These are phyloP conservation scores for Agrilus cyanescens DNA, from an alignment of 2,888 invertebrate species.

Conservation along the genomic window DNA sequence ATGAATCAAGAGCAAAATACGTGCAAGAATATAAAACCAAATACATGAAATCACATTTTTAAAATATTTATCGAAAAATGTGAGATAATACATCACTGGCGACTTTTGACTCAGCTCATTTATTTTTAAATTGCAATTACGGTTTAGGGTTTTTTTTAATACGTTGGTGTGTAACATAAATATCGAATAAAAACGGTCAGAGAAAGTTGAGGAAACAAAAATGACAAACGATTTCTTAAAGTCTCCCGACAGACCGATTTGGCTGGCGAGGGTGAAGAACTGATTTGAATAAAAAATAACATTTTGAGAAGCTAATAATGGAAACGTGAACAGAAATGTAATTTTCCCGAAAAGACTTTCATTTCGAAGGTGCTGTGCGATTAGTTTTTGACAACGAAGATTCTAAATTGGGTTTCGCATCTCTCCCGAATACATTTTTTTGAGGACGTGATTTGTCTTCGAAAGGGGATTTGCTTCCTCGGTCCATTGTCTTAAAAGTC, in stretches of 20 bases:
- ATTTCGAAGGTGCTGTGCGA: conserved; percentile 33
- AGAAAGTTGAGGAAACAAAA: conserved; percentile 29
- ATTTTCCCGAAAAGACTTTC: conserved; percentile 32
- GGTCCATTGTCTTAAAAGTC: no score
- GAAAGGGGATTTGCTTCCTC: conserved; percentile 17
- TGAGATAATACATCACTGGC: no score
- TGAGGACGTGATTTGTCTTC: conserved; percentile 28
- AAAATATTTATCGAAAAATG: no score
- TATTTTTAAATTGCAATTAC: no score
- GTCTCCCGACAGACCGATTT: conserved; percentile 23
- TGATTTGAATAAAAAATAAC: conserved; percentile 39
- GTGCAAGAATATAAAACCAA: no score
- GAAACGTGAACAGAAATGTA: conserved; percentile 38
- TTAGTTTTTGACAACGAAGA: conserved; percentile 34
- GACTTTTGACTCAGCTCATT: no score
- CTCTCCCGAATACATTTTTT: conserved; percentile 29
- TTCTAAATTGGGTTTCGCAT: conserved; percentile 35
- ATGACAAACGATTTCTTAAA: conserved; percentile 34
- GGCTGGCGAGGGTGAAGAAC: conserved; percentile 18
- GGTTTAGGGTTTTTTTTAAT: no score
- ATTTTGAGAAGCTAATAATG: conserved; percentile 38
- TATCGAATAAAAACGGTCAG: conserved; percentile 3
- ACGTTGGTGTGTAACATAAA: no score
- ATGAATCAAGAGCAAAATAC: no score
- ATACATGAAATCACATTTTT: no score